Base-by-base conservation (phyloP, 2,113 vertebrate genomes). In the Brevimyrus niger region DNA sequence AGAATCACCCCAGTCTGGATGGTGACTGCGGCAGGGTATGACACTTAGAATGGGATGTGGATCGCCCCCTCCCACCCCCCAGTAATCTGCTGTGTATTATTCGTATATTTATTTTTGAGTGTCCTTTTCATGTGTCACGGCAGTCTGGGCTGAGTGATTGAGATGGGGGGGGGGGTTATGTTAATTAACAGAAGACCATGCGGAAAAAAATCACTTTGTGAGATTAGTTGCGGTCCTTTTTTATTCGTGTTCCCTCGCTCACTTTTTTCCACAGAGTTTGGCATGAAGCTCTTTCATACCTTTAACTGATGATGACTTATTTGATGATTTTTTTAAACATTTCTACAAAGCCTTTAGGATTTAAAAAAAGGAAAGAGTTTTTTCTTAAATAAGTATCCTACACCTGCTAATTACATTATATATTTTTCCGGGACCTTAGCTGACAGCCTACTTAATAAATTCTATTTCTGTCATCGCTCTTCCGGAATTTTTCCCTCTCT, bases 131-230 rank as follows among this genome's bases (percentile, higher is more conserved):
- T 95, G 93, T 92, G 92, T 89, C 82, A 44, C 10, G 2, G 92
- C 31, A 85, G 90, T 90, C 89, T 69, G 15, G 73, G 51, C n/a
- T 4, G 50, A 58, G 53, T 88, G 90, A 83, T 27, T 51, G 83
- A 27, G 90, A 88, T 89, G 51, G 88, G 91, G 58, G 88, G 89
- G 91, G 89, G 53, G 88, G 90, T 92, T 73, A 93, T 92, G 93
- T 92, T 94, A 94, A 95, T 94, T 94, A 95, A 93, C 89, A 13
- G 90, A 90, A 91, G 92, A 91, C 89, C 92, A 93, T 91, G 91
- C 92, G 91, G 86, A 58, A 48, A 80, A 61, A 89, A 89, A 89
- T 58, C 31, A 93, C 91, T 91, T 91, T 88, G 89, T 73, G n/a
- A 84, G 83, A 89, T 65, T 69, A 86, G 89, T 35, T 23, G 7